Evolutionary conservation across 1,140 invertebrate species (phyloP), one percentile per base, ranked within the genome.

Genomic region (Papilio polyxenes): DNA sequence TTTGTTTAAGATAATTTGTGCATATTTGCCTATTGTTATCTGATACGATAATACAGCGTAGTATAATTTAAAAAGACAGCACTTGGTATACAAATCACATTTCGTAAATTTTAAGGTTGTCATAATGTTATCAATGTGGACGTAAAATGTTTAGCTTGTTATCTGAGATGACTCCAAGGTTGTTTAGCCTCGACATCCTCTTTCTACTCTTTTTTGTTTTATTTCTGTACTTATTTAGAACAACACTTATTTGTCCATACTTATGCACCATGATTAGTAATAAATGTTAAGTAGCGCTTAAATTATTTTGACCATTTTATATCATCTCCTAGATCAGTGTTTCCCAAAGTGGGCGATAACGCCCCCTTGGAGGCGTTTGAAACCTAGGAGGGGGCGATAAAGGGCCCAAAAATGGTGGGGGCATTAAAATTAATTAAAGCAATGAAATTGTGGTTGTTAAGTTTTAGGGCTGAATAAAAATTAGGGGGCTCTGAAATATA

Each of bases 121-220:
- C 65, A 40, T 0, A 23, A 72, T 37, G 65, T 72, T 72, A 72
- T 72, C 65, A 72, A 72, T 40, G 31, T 72, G 62, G 20, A 65
- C 62, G 11, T 37, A 72, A 72, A 72, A 31, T 72, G 65, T 72
- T 72, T 72, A 72, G 31, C 31, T 72, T 15, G 31, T 72, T 72
- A 72, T 72, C 65, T 72, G 31, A 37, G 31, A 72, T 72, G 65
- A 72, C 65, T 37, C 31, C 65, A 72, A 72, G 65, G 65, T 72
- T 37, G 65, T 72, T 31, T 72, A 37, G 62, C 20, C 20, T 31
- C 20, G 65, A 72, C 65, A 72, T 40, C 65, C 23, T 72, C n/a
- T 23, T 72, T 72, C 5, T 31, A 37, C 13, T 8, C 0, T 40
- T 72, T 72, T 72, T 72, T 40, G 23, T 72, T 15, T 72, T 8